A percentile compares a stretch with the other conserved stretches of the same genome.
Conservation (phyloP, 2,113 vertebrate species). For the Patagioenas fasciata region DNA sequence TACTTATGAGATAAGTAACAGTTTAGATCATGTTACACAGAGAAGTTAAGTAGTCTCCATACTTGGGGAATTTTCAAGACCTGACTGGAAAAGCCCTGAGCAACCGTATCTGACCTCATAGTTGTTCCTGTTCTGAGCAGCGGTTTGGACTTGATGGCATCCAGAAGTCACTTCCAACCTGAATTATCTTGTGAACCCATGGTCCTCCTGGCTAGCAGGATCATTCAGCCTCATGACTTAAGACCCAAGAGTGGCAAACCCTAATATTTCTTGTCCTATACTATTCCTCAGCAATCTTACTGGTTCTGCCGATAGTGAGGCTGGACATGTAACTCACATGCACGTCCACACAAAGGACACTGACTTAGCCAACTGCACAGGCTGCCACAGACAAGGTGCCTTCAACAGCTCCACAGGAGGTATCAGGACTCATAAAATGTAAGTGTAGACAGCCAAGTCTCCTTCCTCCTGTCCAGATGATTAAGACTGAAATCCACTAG, state of each 20-base stretch:
- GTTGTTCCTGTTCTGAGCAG: neutral
- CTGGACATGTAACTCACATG: no score
- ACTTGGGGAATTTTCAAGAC: neutral
- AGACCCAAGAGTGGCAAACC: neutral
- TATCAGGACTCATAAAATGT: neutral
- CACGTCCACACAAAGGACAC: no score
- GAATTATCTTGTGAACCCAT: neutral
- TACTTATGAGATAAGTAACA: neutral
- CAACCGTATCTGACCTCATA: neutral
- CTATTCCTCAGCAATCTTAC: neutral
- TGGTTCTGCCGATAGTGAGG: no score
- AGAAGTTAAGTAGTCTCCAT: neutral
- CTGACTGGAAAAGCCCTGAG: neutral
- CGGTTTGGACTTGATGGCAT: neutral
- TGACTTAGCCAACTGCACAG: fast-evolving
- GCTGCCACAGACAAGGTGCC: neutral
- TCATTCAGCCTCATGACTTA: neutral
- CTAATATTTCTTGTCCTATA: neutral
- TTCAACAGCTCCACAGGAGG: neutral
- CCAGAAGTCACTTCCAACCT: neutral
- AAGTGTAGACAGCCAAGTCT: neutral
- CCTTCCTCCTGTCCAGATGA: neutral
- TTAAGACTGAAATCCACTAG: neutral
- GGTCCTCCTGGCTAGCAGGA: neutral
- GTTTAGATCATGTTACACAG: neutral